phyloP scores from a whole-genome alignment of 2,113 vertebrate species.

The Crotalus helleri region DNA sequence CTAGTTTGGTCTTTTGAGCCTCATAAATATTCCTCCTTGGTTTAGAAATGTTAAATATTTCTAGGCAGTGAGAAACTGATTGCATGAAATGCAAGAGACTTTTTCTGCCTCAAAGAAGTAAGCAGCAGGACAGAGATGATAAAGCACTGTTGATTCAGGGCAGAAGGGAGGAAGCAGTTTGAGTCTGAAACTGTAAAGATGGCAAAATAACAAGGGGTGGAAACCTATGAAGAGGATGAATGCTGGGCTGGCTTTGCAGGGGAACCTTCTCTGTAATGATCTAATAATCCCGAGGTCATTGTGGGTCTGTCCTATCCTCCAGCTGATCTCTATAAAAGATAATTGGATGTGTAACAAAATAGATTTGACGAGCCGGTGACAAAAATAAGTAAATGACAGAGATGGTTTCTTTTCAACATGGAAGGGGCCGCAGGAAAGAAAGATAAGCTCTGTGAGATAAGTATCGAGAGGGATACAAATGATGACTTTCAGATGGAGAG shows the following conservation, averaged over 20 bases:
- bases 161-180: too few species aligned
- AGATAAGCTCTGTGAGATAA: slow-evolving; percentile 46
- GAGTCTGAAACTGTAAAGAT: background rate
- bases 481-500: slow-evolving; percentile 25
- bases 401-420: slow-evolving; percentile 24
- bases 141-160: background rate
- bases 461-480: slow-evolving; percentile 37
- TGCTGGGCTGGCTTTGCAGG: background rate
- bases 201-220: background rate
- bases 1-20: background rate
- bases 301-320: slow-evolving; percentile 18
- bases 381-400: slow-evolving; percentile 42
- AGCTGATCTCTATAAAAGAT: slow-evolving; percentile 13
- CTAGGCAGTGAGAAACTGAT: slow-evolving; percentile 1
- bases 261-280: slow-evolving; percentile 28
- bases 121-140: background rate
- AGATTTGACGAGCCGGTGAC: slow-evolving; percentile 4
- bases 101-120: background rate
- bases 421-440: background rate
- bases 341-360: slow-evolving; percentile 41
- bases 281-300: slow-evolving; percentile 40
- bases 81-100: background rate
- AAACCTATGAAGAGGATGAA: background rate
- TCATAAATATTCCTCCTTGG: background rate
- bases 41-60: slow-evolving; percentile 4